These are phyloP conservation scores for Nephrocerus scutellatus DNA, from an alignment of 2,888 invertebrate species.

Conservation along the genomic window DNA sequence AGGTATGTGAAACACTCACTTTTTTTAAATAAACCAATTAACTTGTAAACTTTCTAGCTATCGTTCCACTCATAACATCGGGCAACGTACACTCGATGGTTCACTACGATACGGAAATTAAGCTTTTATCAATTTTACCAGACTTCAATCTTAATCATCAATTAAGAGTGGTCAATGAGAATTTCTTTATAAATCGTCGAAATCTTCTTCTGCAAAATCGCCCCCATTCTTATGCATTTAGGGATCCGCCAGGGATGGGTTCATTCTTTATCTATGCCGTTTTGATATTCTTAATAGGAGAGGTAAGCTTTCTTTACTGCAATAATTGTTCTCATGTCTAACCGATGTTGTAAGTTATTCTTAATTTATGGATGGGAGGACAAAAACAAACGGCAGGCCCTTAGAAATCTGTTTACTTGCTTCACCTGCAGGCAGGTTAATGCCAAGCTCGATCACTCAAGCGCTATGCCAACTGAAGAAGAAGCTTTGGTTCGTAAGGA, in stretches of 20 bases:
- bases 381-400: constrained; percentile 24
- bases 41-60: constrained; percentile 26
- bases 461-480: constrained; percentile 16
- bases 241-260: constrained; percentile 6
- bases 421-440: constrained; percentile 20
- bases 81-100: constrained; percentile 34
- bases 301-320: constrained; percentile 16
- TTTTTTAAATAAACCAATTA: background rate
- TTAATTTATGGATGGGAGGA: constrained; percentile 34
- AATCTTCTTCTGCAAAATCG: constrained; percentile 17
- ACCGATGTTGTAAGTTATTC: constrained; percentile 24
- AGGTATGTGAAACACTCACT: constrained; percentile 33
- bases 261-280: constrained; percentile 31
- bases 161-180: constrained; percentile 41
- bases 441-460: constrained; percentile 11
- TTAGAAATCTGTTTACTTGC: constrained; percentile 22
- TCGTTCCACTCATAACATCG: constrained; percentile 41
- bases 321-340: background rate
- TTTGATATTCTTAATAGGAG: constrained; percentile 11
- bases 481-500: constrained; percentile 29
- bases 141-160: constrained; percentile 46
- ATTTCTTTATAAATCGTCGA: constrained; percentile 33
- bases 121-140: constrained; percentile 36
- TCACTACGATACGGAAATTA: constrained; percentile 31
- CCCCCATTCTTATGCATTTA: constrained; percentile 2